Evolutionary conservation across 2,888 invertebrate species (phyloP), one percentile per base, ranked within the genome.

Genomic region (Palloptera scutellata): DNA sequence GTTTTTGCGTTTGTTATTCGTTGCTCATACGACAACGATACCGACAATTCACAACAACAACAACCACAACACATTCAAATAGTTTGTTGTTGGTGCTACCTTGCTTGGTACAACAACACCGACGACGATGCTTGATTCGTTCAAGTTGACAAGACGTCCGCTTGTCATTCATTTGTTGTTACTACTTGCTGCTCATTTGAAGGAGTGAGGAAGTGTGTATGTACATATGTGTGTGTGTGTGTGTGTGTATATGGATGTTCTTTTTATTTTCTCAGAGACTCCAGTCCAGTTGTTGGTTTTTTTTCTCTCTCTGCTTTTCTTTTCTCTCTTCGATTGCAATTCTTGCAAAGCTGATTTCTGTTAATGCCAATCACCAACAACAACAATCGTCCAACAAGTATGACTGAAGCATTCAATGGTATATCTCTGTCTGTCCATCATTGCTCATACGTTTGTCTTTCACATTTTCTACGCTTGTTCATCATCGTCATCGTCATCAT

Each of bases 131-230:
- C 61, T 64, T 67, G 63, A 67, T 61, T 42, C 68, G 64, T 68
- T 61, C 64, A 59, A 64, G 64, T 64, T 68, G 68, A 68, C 64
- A 48, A 30, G 48, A 48, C 48, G 48, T 48, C 48, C 48, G 48
- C 48, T 9, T 48, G 60, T 60, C 48, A 60, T 12, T 48, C 60
- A 6, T 12, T 19, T 54, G 19, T 17, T 54, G 54, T 54, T 15
- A 10, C 13, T n/a, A 10, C 9, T 45, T 48, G 48, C 48, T n/a
- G 48, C 48, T 30, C 6, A 30, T 30, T 30, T 6, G 30, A 30
- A 30, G 30, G 30, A 30, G 30, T 30, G 30, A 30, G 30, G 30
- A 30, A 30, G 30, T 30, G 30, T 30, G 30, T 30, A 30, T 6
- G 20, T n/a, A n/a, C n/a, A n/a, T n/a, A n/a, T 30, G 40, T 30